phyloP scores from a whole-genome alignment of 1,140 invertebrate species.

The Diachasmimorpha longicaudata region DNA sequence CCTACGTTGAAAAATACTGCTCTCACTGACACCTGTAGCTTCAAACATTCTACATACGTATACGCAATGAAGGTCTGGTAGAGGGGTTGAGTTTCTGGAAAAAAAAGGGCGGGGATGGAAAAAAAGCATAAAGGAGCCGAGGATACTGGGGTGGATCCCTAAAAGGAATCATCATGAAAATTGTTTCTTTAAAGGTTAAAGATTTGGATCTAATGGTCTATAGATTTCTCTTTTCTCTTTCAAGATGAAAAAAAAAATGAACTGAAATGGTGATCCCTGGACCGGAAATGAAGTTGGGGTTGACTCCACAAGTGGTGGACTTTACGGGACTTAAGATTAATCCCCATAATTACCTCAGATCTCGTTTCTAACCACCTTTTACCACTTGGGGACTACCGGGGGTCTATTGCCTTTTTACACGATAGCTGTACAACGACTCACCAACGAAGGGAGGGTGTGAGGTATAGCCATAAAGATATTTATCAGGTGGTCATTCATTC shows the following conservation, averaged over 20 bases:
- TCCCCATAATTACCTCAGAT: constrained; percentile 57
- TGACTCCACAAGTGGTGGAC: constrained; percentile 61
- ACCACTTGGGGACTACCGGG: not conserved
- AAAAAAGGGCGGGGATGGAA: constrained; percentile 16
- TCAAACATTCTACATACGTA: constrained; percentile 60
- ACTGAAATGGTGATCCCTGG: not conserved
- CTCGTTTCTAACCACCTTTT: constrained; percentile 29
- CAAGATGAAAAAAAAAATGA: not conserved
- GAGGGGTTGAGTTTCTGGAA: not conserved
- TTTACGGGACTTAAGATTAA: constrained; percentile 63
- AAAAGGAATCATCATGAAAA: constrained; percentile 14
- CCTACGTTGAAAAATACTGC: constrained; percentile 59
- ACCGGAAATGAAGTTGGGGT: not conserved
- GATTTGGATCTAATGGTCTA: constrained; percentile 21
- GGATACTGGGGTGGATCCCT: not conserved
- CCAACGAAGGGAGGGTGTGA: not conserved
- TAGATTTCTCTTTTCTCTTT: not conserved
- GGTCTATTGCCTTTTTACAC: constrained; percentile 47
- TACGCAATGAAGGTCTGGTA: constrained; percentile 1
- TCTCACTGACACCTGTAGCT: constrained; percentile 64
- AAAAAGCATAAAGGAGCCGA: not conserved
- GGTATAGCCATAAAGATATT: constrained; percentile 47
- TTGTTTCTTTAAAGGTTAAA: constrained; percentile 13
- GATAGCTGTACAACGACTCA: constrained; percentile 15
- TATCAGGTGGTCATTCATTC: constrained; percentile 39